phyloP scores from a whole-genome alignment of 30 jellyfish, hydroid and myxozoan species.

The Aurelia sp. region DNA sequence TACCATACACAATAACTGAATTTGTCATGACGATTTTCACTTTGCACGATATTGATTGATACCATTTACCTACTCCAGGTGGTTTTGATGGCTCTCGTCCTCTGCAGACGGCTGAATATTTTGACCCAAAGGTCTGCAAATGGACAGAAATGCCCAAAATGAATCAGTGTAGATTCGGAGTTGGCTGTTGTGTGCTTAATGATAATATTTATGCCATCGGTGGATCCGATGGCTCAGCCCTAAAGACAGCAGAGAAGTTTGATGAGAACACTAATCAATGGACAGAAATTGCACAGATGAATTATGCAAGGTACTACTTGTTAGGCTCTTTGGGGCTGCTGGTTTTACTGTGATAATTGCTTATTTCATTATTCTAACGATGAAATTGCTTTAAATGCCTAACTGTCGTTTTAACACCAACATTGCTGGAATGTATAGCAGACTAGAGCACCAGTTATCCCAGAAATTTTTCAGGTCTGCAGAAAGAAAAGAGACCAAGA shows the following conservation, averaged over 20 bases:
- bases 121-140: conserved; percentile 91
- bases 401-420: no score
- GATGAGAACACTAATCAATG: conserved; percentile 81
- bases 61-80: conserved; percentile 57
- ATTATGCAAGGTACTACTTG: conserved; percentile 70
- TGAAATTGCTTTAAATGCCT: no score
- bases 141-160: conserved; percentile 94
- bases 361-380: no score
- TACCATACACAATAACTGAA: no score
- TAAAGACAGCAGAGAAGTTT: conserved; percentile 79
- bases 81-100: conserved; percentile 99
- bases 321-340: no score
- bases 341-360: no score
- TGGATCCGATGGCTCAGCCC: conserved; percentile 92
- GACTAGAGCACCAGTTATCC: no score
- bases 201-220: conserved; percentile 91
- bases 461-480: no score
- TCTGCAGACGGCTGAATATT: conserved; percentile 87
- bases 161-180: conserved; percentile 94
- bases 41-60: background rate
- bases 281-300: conserved; percentile 84
- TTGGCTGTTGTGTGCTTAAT: conserved; percentile 94
- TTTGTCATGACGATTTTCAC: no score
- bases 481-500: no score
- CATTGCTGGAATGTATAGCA: no score